Conservation (phyloP, 2,797 vertebrate genomes). For the Acanthurus leucopareius region DNA sequence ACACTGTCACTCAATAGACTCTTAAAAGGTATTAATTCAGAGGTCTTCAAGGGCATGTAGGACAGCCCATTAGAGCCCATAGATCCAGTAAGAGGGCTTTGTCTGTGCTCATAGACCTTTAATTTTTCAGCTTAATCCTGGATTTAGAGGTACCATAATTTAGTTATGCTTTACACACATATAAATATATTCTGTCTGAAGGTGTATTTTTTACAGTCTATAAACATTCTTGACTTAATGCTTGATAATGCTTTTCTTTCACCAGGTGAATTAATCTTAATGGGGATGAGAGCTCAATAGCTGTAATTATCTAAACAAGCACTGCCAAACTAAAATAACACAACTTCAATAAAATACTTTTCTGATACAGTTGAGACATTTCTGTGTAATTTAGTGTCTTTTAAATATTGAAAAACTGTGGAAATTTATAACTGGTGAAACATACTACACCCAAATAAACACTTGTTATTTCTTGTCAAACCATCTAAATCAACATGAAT, state of each 20-base stretch:
- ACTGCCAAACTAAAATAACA: not conserved
- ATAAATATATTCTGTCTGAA: not conserved
- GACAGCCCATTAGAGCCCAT: constrained; percentile 5
- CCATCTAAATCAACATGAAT: constrained; percentile 13
- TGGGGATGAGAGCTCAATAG: not conserved
- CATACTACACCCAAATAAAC: not conserved
- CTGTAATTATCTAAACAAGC: not conserved
- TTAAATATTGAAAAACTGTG: not conserved
- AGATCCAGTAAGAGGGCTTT: constrained; percentile 18
- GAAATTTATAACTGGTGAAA: too few relatives aligned
- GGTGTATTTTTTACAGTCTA: not conserved
- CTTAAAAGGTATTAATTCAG: constrained; percentile 9
- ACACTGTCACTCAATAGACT: constrained; percentile 2
- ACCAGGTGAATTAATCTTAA: not conserved
- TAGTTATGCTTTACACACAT: not conserved
- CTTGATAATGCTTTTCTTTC: not conserved
- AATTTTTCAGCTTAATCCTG: constrained; percentile 4
- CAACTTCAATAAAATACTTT: not conserved
- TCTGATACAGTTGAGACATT: not conserved
- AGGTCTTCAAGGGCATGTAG: constrained; percentile 5
- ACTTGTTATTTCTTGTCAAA: constrained; percentile 6
- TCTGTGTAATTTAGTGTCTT: not conserved
- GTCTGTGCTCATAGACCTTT: not conserved
- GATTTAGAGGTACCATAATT: not conserved
- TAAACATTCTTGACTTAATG: too few relatives aligned